Evolutionary conservation across 1,140 invertebrate species (phyloP), one percentile per base, ranked within the genome.

Genomic region (Cotesia typhae): DNA sequence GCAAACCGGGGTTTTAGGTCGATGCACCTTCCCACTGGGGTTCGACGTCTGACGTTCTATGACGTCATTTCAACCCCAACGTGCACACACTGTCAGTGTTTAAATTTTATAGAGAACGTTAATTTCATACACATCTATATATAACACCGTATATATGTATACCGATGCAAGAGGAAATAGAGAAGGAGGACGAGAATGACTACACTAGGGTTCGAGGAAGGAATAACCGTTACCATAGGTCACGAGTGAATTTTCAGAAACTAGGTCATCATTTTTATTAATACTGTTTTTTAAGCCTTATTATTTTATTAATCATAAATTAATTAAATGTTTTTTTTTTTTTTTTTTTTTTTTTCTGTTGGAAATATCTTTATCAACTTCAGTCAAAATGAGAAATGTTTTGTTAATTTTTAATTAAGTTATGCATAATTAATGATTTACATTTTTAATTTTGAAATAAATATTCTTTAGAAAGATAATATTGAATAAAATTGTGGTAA

Each of bases 1-100:
- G 78, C 81, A 78, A 81, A 82, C 79, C 80, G 77, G 79, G 81
- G 71, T 83, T 84, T 82, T 79, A 83, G 84, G 83, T 83, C 82
- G 82, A 83, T 84, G 82, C 82, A 83, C 84, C 76, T 76, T 74
- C 74, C 75, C 77, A 77, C 76, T 72, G 64, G 75, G 74, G 84
- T 86, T 84, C 83, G 83, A 80, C 78, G 83, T 77, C 81, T 83
- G 78, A 78, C 77, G 75, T 77, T 78, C 79, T 63, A 81, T 86
- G 83, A 85, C 84, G 84, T 86, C 84, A 86, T 83, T 82, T 79
- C 70, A 35, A 74, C 73, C 72, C 28, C 70, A 20, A 47, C 59
- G 67, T 70, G 69, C 65, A 63, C 64, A 59, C 66, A 47, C 69
- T 55, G 55, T 51, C 59, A 61, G 35, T 68, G 69, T 67, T 71